Evolutionary conservation across 2,797 vertebrate species (phyloP).

Genomic region (Dendrocincla tyrannina): DNA sequence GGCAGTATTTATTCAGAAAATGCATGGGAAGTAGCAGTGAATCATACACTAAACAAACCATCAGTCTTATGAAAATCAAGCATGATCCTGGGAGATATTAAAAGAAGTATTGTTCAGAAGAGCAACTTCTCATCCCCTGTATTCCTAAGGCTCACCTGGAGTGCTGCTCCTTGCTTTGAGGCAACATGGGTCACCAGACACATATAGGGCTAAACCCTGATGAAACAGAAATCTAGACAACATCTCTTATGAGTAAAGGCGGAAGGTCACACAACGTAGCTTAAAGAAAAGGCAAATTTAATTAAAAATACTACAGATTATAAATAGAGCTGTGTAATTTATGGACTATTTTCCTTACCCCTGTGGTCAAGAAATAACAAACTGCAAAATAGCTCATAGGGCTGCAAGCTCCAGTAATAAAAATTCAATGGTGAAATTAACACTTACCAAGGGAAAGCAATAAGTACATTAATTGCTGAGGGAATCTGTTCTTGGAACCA

Average conservation of each 20-base stretch:
- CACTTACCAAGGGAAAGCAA: neutral
- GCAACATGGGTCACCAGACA: neutral
- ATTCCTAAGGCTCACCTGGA: neutral
- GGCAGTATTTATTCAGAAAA: neutral
- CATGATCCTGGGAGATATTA: neutral
- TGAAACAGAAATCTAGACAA: neutral
- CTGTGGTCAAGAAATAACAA: neutral
- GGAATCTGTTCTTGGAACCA: neutral
- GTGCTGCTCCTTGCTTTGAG: neutral
- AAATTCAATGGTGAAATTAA: neutral
- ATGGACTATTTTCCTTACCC: neutral
- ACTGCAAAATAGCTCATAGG: neutral
- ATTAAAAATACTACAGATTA: neutral
- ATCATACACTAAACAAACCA: neutral
- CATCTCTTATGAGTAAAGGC: neutral
- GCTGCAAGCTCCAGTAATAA: neutral
- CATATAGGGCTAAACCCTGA: neutral
- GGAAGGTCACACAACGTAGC: neutral
- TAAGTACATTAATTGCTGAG: neutral
- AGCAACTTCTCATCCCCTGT: neutral
- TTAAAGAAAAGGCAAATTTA: neutral
- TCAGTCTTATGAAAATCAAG: neutral
- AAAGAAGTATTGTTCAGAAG: neutral
- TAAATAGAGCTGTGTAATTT: neutral
- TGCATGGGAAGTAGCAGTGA: neutral